Conservation (phyloP, 2,888 invertebrate species). For the Diaprepes abbreviatus region DNA sequence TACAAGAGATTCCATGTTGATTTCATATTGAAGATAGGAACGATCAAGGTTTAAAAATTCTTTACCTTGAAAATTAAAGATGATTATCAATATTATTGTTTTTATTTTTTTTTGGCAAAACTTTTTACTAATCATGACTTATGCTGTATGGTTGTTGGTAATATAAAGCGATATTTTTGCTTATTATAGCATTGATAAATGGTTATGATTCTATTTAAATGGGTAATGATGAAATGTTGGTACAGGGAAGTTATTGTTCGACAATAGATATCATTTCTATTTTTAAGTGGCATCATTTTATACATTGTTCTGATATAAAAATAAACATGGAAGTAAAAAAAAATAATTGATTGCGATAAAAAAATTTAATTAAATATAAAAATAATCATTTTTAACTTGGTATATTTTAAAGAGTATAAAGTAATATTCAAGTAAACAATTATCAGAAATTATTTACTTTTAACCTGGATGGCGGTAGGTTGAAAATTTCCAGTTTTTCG, state of each 20-base stretch:
- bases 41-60: conserved; percentile 46
- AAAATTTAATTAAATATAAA: too few species aligned
- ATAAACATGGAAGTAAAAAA: too few species aligned
- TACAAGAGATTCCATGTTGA: conserved; percentile 34
- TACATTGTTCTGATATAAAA: too few species aligned
- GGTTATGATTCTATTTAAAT: background rate
- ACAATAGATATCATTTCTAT: conserved; percentile 4
- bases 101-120: conserved; percentile 7
- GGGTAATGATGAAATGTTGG: background rate
- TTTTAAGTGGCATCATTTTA: background rate
- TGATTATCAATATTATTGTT: conserved; percentile 42
- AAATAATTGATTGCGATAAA: too few species aligned
- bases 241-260: background rate
- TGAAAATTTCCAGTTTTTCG: too few species aligned
- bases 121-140: conserved; percentile 11
- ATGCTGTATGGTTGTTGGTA: conserved; percentile 2
- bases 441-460: too few species aligned
- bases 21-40: conserved; percentile 50
- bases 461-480: too few species aligned
- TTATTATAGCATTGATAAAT: background rate
- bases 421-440: too few species aligned
- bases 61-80: conserved; percentile 44
- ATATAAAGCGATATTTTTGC: background rate
- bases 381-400: too few species aligned
- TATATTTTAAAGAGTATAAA: too few species aligned